Evolutionary conservation across 2,888 invertebrate species (phyloP), one percentile per base, ranked within the genome.

Genomic region (Prosopocoilus inquinatus): DNA sequence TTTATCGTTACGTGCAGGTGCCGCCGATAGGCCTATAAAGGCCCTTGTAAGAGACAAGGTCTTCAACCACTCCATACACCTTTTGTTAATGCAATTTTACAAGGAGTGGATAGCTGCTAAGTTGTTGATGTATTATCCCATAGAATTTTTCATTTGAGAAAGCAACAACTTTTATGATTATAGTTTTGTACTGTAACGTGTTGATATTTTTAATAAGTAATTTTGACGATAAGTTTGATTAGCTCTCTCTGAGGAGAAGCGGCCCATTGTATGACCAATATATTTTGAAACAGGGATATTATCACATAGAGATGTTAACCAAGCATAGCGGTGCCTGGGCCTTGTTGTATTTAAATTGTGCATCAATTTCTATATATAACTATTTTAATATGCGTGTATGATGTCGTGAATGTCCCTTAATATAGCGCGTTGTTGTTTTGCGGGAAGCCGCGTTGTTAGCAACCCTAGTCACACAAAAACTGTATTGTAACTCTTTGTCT

Each of bases 1-100:
- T 99, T 78, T 99, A 99, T 82, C 94, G 97, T 78, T 98, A 98
- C 82, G 91, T 95, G 71, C 94, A 93, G 81, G 91, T 93, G 73
- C 92, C 93, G 73, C 92, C 93, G 61, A 89, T 92, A 74, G 89
- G 89, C 74, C 85, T 89, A 83, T 90, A 82, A 72, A 60, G 41
- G 39, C 36, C 46, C 43, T 36, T 38, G 32, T 36, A 46, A 59
- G 60, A 64, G 65, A 67, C 71, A 71, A 70, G 72, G 72, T 70
- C 68, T 68, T 69, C 73, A 66, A 68, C 73, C 75, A 72, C 73
- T 72, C 73, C 73, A 70, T 65, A 75, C 75, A 75, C 75, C 73
- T 76, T 75, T 77, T 77, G 75, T 75, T 76, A 71, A 75, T 70
- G 75, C 75, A 75, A 75, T 75, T 74, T 73, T 75, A 70, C 72